Evolutionary conservation across 2,797 vertebrate species (phyloP).

Genomic region (Phrynocephalus forsythii): DNA sequence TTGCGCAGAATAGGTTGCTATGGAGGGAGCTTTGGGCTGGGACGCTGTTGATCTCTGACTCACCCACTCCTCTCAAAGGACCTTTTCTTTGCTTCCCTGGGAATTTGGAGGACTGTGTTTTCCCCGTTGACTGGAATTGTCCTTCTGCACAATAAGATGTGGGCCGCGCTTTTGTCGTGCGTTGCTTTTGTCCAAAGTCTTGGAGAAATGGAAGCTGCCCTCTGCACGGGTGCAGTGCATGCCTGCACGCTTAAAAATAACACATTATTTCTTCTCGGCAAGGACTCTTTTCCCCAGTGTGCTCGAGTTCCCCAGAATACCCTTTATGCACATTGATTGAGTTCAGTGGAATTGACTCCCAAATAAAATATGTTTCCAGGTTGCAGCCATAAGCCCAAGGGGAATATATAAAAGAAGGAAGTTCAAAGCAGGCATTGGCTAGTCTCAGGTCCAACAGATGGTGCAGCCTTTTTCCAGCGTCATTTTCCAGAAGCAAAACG

Average conservation of each 20-base stretch:
- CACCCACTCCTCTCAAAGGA: background rate
- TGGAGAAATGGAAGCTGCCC: rapidly evolving
- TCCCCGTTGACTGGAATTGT: background rate
- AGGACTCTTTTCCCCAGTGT: background rate
- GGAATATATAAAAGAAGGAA: background rate
- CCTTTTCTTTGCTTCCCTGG: background rate
- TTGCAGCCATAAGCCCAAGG: background rate
- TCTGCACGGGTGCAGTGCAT: background rate
- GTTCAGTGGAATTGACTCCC: background rate
- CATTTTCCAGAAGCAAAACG: background rate
- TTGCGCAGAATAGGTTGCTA: background rate
- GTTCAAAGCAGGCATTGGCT: no score
- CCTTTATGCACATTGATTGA: background rate
- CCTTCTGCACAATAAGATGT: rapidly evolving
- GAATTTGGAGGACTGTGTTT: background rate
- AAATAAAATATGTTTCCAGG: background rate
- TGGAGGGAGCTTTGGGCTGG: background rate
- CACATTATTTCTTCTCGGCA: no score
- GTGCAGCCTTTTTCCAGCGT: no score
- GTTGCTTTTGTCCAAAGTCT: background rate
- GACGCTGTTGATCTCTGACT: background rate
- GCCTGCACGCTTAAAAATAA: background rate
- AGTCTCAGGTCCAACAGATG: background rate
- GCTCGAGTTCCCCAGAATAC: background rate
- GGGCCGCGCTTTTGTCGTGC: background rate